Conservation (phyloP, 2,888 invertebrate species). For the Lepidochitona cinerea region DNA sequence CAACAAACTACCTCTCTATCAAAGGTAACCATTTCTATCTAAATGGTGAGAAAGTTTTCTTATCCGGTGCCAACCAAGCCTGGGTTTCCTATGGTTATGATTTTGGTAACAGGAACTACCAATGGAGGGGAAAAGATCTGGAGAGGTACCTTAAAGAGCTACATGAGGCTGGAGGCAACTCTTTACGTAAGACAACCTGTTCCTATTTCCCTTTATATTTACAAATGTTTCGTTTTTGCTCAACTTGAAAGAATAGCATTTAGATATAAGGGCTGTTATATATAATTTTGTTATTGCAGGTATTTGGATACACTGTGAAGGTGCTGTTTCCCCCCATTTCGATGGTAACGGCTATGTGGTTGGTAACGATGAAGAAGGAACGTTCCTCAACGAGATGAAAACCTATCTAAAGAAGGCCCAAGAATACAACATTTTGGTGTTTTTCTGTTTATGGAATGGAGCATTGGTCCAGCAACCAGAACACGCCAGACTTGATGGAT, state of each 20-base stretch:
- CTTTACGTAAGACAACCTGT: constrained; percentile 35
- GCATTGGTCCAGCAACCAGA: constrained; percentile 21
- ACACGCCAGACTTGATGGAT: not conserved
- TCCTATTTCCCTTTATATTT: no score
- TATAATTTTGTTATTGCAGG: constrained; percentile 40
- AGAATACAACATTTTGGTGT: constrained; percentile 43
- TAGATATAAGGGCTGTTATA: no score
- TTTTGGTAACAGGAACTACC: constrained; percentile 35
- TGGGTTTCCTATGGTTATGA: constrained; percentile 38
- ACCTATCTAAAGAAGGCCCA: constrained; percentile 40
- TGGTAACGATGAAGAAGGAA: constrained; percentile 33
- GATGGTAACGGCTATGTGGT: constrained; percentile 46
- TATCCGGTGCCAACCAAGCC: constrained; percentile 37
- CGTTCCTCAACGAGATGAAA: constrained; percentile 47
- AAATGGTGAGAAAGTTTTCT: constrained; percentile 23
- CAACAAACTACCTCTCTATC: not conserved
- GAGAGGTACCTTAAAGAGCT: constrained; percentile 26
- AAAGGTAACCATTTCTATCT: constrained; percentile 14
- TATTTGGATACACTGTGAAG: constrained; percentile 58
- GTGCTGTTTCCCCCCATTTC: constrained; percentile 45
- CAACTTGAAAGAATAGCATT: no score
- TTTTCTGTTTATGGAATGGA: constrained; percentile 57
- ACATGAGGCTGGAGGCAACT: constrained; percentile 37
- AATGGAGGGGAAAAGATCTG: constrained; percentile 17
- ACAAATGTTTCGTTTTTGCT: no score